phyloP scores from a whole-genome alignment of 2,888 invertebrate genomes.

The Argynnis bischoffii region DNA sequence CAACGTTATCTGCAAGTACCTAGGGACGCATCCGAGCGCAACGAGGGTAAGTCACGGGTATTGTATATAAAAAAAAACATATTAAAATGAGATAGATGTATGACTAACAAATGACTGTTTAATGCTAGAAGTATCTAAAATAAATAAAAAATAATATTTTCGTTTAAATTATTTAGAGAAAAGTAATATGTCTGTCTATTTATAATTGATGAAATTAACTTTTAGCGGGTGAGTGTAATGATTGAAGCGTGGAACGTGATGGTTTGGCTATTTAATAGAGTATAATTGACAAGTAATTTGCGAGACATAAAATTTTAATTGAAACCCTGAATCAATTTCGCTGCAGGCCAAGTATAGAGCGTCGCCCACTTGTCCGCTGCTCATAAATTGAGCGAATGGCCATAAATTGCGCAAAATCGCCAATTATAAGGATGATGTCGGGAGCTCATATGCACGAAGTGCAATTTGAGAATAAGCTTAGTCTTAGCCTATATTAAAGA shows the following conservation, averaged over 20 bases:
- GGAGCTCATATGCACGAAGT: slow-evolving; percentile 49
- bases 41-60: too few relatives aligned
- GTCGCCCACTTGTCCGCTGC: slow-evolving; percentile 77
- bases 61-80: too few relatives aligned
- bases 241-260: slow-evolving; percentile 34
- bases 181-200: too few relatives aligned
- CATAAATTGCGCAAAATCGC: slow-evolving; percentile 80
- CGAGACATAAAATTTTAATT: slow-evolving; percentile 75
- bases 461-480: slow-evolving; percentile 64
- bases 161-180: too few relatives aligned
- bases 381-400: slow-evolving; percentile 78
- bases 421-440: slow-evolving; percentile 76
- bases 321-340: slow-evolving; percentile 68
- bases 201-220: too few relatives aligned
- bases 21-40: too few relatives aligned
- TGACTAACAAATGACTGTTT: too few relatives aligned
- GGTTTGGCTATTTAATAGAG: slow-evolving; percentile 64
- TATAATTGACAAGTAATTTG: slow-evolving; percentile 77
- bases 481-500: slow-evolving; percentile 1
- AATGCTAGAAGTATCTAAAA: too few relatives aligned
- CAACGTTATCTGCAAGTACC: too few relatives aligned
- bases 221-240: background rate
- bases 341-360: slow-evolving; percentile 55
- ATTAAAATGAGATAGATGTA: too few relatives aligned
- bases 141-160: too few relatives aligned